Evolutionary conservation across 2,113 vertebrate genomes (phyloP).

Genomic region (Thinocorus orbignyianus): DNA sequence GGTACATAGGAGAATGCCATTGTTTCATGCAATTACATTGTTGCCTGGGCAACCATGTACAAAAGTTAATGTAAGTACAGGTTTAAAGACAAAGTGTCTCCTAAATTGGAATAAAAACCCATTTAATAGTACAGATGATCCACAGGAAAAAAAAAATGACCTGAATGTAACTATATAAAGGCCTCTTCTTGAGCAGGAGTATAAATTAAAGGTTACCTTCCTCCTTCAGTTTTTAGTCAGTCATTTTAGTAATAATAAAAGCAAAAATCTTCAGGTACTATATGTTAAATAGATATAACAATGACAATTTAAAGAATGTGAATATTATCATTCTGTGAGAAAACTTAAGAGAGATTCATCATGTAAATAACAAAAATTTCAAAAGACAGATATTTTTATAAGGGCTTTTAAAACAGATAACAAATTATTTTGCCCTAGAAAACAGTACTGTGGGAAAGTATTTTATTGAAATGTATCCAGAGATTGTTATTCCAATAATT

Average conservation of each 20-base stretch:
- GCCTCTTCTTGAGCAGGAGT: conserved; percentile 38
- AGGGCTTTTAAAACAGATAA: background rate
- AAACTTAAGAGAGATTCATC: background rate
- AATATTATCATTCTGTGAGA: background rate
- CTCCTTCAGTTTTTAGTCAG: conserved; percentile 42
- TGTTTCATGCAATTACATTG: conserved; percentile 77
- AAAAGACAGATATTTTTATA: background rate
- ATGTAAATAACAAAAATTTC: background rate
- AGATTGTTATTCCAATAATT: conserved; percentile 33
- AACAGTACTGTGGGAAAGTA: background rate
- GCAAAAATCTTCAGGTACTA: background rate
- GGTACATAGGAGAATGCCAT: conserved; percentile 70
- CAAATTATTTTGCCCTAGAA: conserved; percentile 34
- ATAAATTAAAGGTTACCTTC: conserved; percentile 67
- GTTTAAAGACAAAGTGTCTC: conserved; percentile 71
- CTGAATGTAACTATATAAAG: conserved; percentile 51
- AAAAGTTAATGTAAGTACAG: conserved; percentile 75
- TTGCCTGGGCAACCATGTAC: conserved; percentile 76
- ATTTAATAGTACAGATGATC: conserved; percentile 52
- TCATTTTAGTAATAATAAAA: conserved; percentile 26
- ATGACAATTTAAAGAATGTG: background rate
- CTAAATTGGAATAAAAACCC: conserved; percentile 60
- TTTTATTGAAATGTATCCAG: conserved; percentile 36
- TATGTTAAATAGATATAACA: background rate
- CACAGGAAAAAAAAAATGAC: conserved; percentile 17